Evolutionary conservation across 2,113 vertebrate species (phyloP).

Genomic region (Semicossyphus pulcher): DNA sequence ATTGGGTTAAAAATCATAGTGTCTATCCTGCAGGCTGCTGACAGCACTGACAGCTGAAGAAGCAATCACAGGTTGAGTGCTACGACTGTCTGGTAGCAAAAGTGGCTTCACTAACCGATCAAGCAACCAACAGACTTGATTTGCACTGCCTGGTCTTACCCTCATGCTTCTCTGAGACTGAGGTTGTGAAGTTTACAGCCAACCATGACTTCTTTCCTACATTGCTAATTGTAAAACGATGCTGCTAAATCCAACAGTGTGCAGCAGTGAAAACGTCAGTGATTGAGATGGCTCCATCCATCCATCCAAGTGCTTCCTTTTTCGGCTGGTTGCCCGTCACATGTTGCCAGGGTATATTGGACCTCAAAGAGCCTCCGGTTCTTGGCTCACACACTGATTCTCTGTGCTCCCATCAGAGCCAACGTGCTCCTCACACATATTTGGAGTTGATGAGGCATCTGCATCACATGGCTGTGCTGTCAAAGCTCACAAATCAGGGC

Average conservation of each 20-base stretch:
- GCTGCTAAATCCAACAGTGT: background rate
- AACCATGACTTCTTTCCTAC: background rate
- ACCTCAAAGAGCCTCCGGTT: constrained; percentile 8
- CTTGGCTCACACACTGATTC: constrained; percentile 6
- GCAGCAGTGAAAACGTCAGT: background rate
- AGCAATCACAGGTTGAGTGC: too few species aligned
- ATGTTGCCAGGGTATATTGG: background rate
- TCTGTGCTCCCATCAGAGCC: constrained; percentile 18
- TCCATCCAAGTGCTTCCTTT: background rate
- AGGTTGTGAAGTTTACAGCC: background rate
- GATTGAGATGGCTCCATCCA: background rate
- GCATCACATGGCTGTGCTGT: constrained; percentile 44
- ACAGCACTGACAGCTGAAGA: too few species aligned
- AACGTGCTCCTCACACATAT: constrained; percentile 37
- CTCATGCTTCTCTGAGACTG: background rate
- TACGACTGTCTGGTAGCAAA: too few species aligned
- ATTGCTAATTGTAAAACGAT: background rate
- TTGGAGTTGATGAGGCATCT: constrained; percentile 21
- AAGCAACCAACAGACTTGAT: background rate
- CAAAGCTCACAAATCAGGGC: constrained; percentile 16
- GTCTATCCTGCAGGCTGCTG: too few species aligned
- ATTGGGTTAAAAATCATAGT: too few species aligned
- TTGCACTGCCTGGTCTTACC: background rate
- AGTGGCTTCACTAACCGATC: too few species aligned
- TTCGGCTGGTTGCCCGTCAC: background rate